A percentile compares a stretch with the other conserved stretches of the same genome.
Conservation (phyloP, 1,140 invertebrate genomes). For the Drosophila subobscura region DNA sequence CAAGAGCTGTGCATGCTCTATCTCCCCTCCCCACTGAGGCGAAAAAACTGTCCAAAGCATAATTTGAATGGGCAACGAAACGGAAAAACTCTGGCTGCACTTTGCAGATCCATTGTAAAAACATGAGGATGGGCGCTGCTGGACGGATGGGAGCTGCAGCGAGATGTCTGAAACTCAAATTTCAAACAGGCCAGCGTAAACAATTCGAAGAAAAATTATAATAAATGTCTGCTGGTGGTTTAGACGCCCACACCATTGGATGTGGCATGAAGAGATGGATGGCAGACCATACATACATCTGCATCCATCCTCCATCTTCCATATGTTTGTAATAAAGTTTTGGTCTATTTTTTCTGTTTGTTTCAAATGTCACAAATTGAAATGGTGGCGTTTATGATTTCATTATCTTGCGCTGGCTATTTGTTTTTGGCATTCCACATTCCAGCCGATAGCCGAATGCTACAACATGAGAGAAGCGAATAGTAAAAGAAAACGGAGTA, state of each 20-base stretch:
- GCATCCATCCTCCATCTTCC: constrained; percentile 31
- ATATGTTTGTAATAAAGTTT: constrained; percentile 44
- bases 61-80: constrained; percentile 41
- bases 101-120: constrained; percentile 12
- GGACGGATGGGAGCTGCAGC: neutral
- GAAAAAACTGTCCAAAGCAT: constrained; percentile 31
- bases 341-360: constrained; percentile 11
- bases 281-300: constrained; percentile 25
- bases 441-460: constrained; percentile 29
- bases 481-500: constrained; percentile 30
- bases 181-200: constrained; percentile 55
- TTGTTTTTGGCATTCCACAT: constrained; percentile 49
- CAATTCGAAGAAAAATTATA: constrained; percentile 53
- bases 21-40: neutral
- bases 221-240: constrained; percentile 50
- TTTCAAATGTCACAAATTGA: constrained; percentile 55
- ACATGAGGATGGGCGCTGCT: neutral
- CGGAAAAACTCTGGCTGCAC: constrained; percentile 34
- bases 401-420: constrained; percentile 55
- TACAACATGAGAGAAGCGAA: constrained; percentile 32
- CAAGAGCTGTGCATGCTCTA: constrained; percentile 10
- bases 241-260: constrained; percentile 48
- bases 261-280: constrained; percentile 11
- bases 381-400: constrained; percentile 68
- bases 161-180: constrained; percentile 58